Base-by-base conservation (phyloP, 2,888 invertebrate genomes). In the Zygogramma bicolorata region DNA sequence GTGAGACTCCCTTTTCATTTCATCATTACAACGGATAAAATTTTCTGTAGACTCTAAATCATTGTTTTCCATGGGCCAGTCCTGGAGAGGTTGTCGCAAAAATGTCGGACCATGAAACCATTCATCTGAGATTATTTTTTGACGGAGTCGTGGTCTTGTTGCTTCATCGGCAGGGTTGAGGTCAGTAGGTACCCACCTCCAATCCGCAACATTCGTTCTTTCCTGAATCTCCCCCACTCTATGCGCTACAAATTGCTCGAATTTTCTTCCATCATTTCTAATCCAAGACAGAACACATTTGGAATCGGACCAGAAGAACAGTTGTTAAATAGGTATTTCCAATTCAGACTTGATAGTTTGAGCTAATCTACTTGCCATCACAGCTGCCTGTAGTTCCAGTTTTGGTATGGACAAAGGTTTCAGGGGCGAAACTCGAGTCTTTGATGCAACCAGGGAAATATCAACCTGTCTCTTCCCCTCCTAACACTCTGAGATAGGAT, bases 261-360 rank as follows among this genome's bases (percentile, higher is more conserved):
- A 38, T 2, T 38, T n/a, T n/a, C n/a, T n/a, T 38, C 25, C 73
- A 27, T 81, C 79, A 5, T 75, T 77, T 27, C 68, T 38, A 6
- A 82, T 72, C 81, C 81, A 81, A 8, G 62, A 38, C 8, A 82
- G 31, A 13, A 80, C 81, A 2, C 76, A 78, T 67, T 71, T 80
- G 2, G 81, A 83, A 42, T 83, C 81, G 1, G 79, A 70, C 83
- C 81, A 82, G 60, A 77, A 80, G 27, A 70, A 57, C 0, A 15
- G 68, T 4, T 61, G 10, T n/a, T 65, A 38, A n/a, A 78, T 72
- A 0, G 49, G 29, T 20, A 80, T 65, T 70, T 70, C n/a, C 66
- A 75, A 25, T 67, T 67, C 67, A n/a, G 10, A 0, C 67, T 49
- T 40, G 73, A 78, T 57, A 66, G 71, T 25, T 79, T 68, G 20